Evolutionary conservation across 2,888 invertebrate genomes (phyloP), one percentile per base, ranked within the genome.

Genomic region (Calephelis perditalis): DNA sequence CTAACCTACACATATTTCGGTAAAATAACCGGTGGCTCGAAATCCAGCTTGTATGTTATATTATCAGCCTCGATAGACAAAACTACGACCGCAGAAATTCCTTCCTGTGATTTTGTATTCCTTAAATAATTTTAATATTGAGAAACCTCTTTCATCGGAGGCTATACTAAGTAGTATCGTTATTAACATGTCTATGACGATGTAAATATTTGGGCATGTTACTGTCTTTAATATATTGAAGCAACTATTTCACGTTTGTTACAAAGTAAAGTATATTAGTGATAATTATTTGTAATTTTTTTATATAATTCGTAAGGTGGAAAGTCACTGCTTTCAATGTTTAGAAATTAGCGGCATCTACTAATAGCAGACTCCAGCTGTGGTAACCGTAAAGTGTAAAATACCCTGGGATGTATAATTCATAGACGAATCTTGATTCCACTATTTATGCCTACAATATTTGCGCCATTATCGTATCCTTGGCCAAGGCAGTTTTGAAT

Each of bases 391-490:
- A 4, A 26, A 4, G 26, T 26, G 26, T 26, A 26, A 26, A 26
- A 26, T 26, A 26, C 26, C 26, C 26, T 3, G 26, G 26, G 26
- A 26, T 26, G 26, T 4, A 26, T 26, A 26, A 26, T 26, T 26
- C 26, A 3, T 3, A 3, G 1, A 3, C 26, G 4, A 58, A 57
- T 61, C 60, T 63, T 59, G 44, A 59, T 54, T 57, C 57, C 57
- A 44, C 57, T 58, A 56, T 58, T 58, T 58, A 58, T 36, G 9
- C 58, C 58, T 58, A 60, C 56, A 12, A 56, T 49, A 56, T 56
- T 60, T 60, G 60, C 56, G n/a, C 60, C 56, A 56, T 60, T 60
- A 47, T 58, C 57, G 57, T 43, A 61, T 46, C 8, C 54, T 11
- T 44, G 46, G 45, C 35, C 57, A 45, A 26, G 61, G 40, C 36